Evolutionary conservation across 1,140 invertebrate species (phyloP).

Genomic region (Nymphalis io): DNA sequence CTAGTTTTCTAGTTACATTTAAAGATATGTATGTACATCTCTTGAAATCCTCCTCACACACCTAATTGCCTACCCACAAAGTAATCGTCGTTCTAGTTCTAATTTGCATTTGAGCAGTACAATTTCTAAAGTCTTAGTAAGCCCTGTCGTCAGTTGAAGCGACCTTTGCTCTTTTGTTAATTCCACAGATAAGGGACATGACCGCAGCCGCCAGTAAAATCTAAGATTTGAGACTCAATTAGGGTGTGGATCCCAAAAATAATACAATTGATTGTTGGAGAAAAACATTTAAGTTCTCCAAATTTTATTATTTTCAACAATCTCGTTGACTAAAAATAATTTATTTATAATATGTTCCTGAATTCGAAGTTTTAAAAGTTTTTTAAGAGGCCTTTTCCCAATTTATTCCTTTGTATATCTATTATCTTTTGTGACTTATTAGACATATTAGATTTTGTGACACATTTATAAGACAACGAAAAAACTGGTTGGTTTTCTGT

Average conservation of each 20-base stretch:
- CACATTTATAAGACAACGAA: no score
- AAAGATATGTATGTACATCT: constrained; percentile 1
- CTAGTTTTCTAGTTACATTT: neutral
- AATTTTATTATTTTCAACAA: neutral
- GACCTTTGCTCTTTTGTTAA: constrained; percentile 25
- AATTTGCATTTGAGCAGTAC: constrained; percentile 21
- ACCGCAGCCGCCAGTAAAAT: neutral
- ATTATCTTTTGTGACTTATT: no score
- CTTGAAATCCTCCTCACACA: constrained; percentile 19
- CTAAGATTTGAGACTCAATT: constrained; percentile 1
- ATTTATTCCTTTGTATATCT: no score
- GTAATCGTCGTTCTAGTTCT: constrained; percentile 25
- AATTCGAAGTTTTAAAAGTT: no score
- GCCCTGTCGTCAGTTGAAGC: constrained; percentile 13
- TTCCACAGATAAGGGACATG: neutral
- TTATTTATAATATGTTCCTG: no score
- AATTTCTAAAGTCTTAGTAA: constrained; percentile 23
- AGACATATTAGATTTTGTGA: no score
- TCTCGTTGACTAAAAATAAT: no score
- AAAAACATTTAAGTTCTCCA: neutral
- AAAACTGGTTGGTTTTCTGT: no score
- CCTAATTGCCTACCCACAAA: constrained; percentile 28
- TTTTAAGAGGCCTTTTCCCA: no score
- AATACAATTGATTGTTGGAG: neutral
- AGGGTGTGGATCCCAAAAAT: neutral